A percentile compares a stretch with the other conserved stretches of the same genome.
These are phyloP conservation scores for Atopsyche davidsoni DNA, from an alignment of 1,140 invertebrate genomes.

Conservation along the genomic window DNA sequence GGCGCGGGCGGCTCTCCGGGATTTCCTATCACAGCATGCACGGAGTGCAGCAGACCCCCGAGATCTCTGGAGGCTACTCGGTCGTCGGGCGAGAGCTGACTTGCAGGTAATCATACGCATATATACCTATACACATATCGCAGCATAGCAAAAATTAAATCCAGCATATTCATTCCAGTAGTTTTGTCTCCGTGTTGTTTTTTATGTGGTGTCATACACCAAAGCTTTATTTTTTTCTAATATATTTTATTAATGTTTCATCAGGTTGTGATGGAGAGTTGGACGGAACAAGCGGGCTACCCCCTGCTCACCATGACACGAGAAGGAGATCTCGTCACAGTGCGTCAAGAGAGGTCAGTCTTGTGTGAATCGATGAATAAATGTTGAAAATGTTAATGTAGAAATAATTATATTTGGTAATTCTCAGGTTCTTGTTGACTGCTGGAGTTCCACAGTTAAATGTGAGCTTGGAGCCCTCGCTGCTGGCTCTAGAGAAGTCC, in stretches of 20 bases:
- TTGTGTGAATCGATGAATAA: background rate
- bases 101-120: conserved; percentile 15
- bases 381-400: background rate
- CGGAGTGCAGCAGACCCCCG: conserved; percentile 71
- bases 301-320: conserved; percentile 59
- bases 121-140: no score
- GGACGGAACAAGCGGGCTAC: conserved; percentile 79
- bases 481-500: conserved; percentile 22
- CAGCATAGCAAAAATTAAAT: no score
- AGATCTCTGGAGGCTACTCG: conserved; percentile 71
- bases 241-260: conserved; percentile 30
- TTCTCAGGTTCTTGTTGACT: conserved; percentile 46
- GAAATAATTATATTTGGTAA: background rate
- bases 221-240: no score
- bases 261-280: conserved; percentile 76
- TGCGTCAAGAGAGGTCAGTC: conserved; percentile 47
- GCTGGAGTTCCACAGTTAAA: conserved; percentile 36
- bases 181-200: no score
- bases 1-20: conserved; percentile 60
- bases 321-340: conserved; percentile 54
- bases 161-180: no score
- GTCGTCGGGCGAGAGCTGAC: conserved; percentile 49
- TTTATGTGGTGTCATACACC: no score
- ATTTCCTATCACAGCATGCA: conserved; percentile 66
- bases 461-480: conserved; percentile 27